Evolutionary conservation across 2,797 vertebrate genomes (phyloP), one percentile per base, ranked within the genome.

Genomic region (Tragelaphus oryx): DNA sequence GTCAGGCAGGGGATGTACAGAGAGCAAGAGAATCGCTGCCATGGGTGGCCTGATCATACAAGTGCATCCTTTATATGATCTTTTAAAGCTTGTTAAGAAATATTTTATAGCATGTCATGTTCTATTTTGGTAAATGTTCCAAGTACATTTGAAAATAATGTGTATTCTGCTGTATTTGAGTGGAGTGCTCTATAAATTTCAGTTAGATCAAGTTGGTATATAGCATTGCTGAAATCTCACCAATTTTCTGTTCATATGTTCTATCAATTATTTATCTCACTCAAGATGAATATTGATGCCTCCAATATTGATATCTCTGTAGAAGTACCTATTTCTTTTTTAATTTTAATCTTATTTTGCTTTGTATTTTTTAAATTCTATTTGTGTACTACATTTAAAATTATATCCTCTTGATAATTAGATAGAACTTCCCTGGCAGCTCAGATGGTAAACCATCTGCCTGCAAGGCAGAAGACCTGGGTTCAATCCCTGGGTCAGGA

Each of bases 121-220:
- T 76, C 46, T 87, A 44, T 75, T 74, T 76, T 48, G 3, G 24
- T 55, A 82, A 87, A 76, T 85, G n/a, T 79, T 68, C 33, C 26
- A 50, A 90, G n/a, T 26, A 24, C 50, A 85, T 26, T 84, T 89
- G 59, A 94, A 94, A 94, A 90, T 89, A 83, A 57, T 57, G 59
- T 79, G 41, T 59, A 57, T 79, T 79, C 41, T 85, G 37, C 37
- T 78, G 6, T 84, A 41, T 82, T 82, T 33, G n/a, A 22, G 44
- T 46, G 57, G 4, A 65, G 4, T 80, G 33, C 41, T 87, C 75
- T 86, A 60, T 16, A 75, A 74, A 75, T 60, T 18, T 78, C 37
- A 55, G 22, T 84, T 78, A 80, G 22, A 80, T 22, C 44, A 82
- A 65, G 16, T 4, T 87, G 28, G 37, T 57, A 78, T 18, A 48